These are phyloP conservation scores for Drosophila elegans DNA, from an alignment of 1,140 invertebrate genomes.

Conservation along the genomic window DNA sequence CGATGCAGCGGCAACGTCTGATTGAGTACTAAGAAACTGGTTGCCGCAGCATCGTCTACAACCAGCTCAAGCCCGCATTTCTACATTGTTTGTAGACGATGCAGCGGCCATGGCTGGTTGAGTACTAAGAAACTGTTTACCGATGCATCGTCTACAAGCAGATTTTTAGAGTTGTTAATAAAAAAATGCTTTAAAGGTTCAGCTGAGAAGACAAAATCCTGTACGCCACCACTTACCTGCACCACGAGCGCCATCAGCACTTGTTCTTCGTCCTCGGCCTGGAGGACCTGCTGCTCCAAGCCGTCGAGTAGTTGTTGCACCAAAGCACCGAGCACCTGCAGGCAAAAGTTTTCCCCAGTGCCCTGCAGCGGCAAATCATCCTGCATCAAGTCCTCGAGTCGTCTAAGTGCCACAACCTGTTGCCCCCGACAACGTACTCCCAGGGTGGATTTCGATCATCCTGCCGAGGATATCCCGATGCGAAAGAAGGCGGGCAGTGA, in stretches of 20 bases:
- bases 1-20: too few relatives aligned
- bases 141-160: too few relatives aligned
- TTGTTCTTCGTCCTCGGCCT: not conserved
- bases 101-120: too few relatives aligned
- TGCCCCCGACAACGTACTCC: constrained; percentile 28
- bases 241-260: not conserved
- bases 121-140: too few relatives aligned
- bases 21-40: too few relatives aligned
- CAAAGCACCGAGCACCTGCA: constrained; percentile 5
- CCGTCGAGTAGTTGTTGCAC: constrained; percentile 7
- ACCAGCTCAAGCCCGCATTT: too few relatives aligned
- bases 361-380: not conserved
- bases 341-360: not conserved
- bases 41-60: too few relatives aligned
- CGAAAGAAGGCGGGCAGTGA: not conserved
- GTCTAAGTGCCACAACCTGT: constrained; percentile 1
- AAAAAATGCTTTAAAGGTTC: not conserved
- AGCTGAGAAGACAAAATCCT: not conserved
- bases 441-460: constrained; percentile 57
- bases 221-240: not conserved
- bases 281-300: constrained; percentile 1
- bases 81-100: too few relatives aligned
- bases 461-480: constrained; percentile 20
- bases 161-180: too few relatives aligned
- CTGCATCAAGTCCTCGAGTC: constrained; percentile 14